phyloP scores from a whole-genome alignment of 2,797 vertebrate genomes.

The Myoxocephalus aenaeus region DNA sequence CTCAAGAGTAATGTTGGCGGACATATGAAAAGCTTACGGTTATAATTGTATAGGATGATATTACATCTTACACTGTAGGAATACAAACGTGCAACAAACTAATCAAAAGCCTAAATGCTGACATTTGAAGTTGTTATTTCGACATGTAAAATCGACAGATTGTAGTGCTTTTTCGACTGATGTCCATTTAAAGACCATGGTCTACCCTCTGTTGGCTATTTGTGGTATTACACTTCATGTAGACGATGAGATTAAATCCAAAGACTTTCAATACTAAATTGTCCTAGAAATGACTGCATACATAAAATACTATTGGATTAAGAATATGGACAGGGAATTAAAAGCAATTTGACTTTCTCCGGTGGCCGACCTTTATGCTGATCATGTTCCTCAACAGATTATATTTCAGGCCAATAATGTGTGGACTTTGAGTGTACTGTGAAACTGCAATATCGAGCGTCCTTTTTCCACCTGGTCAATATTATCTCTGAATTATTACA shows the following conservation, averaged over 20 bases:
- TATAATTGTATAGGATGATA: background rate
- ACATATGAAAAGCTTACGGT: background rate
- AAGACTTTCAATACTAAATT: slow-evolving; percentile 23
- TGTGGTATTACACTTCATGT: slow-evolving; percentile 17
- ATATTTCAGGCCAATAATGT: background rate
- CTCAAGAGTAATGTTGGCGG: background rate
- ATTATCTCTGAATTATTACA: background rate
- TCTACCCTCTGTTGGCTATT: slow-evolving; percentile 62
- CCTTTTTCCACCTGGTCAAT: background rate
- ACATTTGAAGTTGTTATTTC: background rate
- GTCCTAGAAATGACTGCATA: slow-evolving; percentile 12
- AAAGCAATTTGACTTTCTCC: background rate
- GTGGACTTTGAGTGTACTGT: background rate
- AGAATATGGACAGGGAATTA: background rate
- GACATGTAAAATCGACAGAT: background rate
- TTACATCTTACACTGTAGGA: background rate
- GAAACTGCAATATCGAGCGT: background rate
- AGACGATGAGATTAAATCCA: slow-evolving; percentile 11
- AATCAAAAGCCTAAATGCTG: background rate
- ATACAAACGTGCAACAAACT: background rate
- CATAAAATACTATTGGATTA: slow-evolving; percentile 15
- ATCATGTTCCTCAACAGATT: background rate
- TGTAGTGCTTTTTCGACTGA: slow-evolving; percentile 8
- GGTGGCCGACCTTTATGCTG: background rate
- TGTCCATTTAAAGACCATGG: slow-evolving; percentile 11